Base-by-base conservation (phyloP, 2,797 vertebrate species). In the Jordanella pulchra region DNA sequence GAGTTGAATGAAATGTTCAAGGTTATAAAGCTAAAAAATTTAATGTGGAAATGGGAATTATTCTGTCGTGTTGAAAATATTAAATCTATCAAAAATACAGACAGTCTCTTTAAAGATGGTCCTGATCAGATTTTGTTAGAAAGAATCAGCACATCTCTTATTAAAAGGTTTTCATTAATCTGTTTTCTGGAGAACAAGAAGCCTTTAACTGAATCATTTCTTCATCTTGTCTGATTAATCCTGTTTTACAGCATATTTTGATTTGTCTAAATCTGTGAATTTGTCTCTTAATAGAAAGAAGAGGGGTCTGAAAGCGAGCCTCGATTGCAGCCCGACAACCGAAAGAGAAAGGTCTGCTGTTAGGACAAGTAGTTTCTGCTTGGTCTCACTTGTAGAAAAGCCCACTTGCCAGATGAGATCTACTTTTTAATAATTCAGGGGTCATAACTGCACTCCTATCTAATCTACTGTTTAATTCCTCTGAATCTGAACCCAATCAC, bases 311-410 rank as follows among this genome's bases (percentile, higher is more conserved):
- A 60, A 15, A 42, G 4, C 2, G 44, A 81, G 67, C 47, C 79
- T 68, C 71, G 77, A 27, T 47, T 69, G 56, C 66, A n/a, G 53
- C 67, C 71, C 75, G 42, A 70, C 61, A 83, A 76, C 30, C 80
- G 65, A 28, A 92, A 91, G 75, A 91, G 88, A 82, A 91, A 92
- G 91, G 91, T 93, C 72, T 81, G 80, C 72, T 55, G 32, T 68
- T 53, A 72, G 53, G 63, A 61, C 64, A 60, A 42, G 75, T 79
- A 25, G 23, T 77, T 65, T 71, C 71, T 69, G 42, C 67, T 80
- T 64, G 2, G 69, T 73, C 76, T 71, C 55, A 65, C 75, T 80
- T 72, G 67, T 74, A 67, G 27, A 83, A 84, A 66, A 76, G 64
- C 74, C 66, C 51, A 50, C 76, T 70, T 73, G 75, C 30, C 65